Evolutionary conservation across 1,140 invertebrate genomes (phyloP).

Genomic region (Battus philenor): DNA sequence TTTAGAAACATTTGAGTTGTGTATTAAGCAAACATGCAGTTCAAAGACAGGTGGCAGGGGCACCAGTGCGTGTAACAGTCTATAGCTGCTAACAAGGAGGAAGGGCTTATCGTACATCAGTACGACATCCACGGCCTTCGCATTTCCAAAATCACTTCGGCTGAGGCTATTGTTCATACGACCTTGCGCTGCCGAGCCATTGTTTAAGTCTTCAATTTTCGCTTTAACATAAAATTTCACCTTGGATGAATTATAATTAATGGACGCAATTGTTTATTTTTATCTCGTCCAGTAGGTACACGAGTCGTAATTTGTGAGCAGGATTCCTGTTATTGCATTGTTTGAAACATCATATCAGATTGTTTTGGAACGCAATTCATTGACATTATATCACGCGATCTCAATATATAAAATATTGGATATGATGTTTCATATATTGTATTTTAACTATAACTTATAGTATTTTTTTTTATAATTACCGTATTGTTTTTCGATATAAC

Average conservation of each 20-base stretch:
- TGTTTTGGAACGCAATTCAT: too few species aligned
- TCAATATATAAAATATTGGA: too few species aligned
- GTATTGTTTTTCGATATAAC: too few species aligned
- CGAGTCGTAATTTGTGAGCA: constrained; percentile 12
- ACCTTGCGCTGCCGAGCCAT: constrained; percentile 44
- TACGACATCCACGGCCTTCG: constrained; percentile 48
- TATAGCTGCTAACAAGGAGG: constrained; percentile 42
- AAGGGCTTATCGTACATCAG: constrained; percentile 48
- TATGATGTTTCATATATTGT: too few species aligned
- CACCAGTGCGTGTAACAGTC: constrained; percentile 50
- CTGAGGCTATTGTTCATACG: constrained; percentile 41
- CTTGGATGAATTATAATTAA: constrained; percentile 54
- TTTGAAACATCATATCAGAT: not conserved
- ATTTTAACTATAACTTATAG: too few species aligned
- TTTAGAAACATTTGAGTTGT: too few species aligned
- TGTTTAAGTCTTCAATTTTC: constrained; percentile 54
- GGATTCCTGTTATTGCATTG: constrained; percentile 3
- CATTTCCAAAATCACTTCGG: constrained; percentile 59
- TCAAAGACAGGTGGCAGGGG: constrained; percentile 21
- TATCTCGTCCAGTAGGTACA: constrained; percentile 21
- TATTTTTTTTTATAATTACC: too few species aligned
- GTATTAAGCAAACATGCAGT: too few species aligned
- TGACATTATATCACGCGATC: too few species aligned
- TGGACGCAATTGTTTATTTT: constrained; percentile 29
- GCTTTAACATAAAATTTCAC: constrained; percentile 49